phyloP scores from a whole-genome alignment of 30 jellyfish, hydroid and myxozoan genomes.

The Nemopilema nomurai region DNA sequence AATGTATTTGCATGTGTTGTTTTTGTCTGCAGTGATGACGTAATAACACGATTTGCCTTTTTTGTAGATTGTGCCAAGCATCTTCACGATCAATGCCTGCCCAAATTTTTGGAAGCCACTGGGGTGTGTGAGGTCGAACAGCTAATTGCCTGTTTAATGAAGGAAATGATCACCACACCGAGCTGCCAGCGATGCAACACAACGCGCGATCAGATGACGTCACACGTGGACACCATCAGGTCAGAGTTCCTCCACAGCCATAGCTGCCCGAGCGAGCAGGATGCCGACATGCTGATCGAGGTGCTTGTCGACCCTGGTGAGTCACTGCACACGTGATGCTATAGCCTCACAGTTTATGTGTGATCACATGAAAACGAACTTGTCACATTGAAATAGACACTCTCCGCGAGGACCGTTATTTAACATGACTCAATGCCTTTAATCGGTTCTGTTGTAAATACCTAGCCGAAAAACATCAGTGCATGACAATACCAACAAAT shows the following conservation, averaged over 20 bases:
- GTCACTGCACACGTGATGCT: no score
- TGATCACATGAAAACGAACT: no score
- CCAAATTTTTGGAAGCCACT: constrained; percentile 23
- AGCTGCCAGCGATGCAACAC: constrained; percentile 12
- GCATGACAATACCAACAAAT: no score
- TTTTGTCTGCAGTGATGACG: no score
- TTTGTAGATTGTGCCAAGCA: constrained; percentile 48
- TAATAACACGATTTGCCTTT: not conserved
- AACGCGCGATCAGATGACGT: constrained; percentile 6
- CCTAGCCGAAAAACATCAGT: no score
- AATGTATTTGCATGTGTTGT: no score
- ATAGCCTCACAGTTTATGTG: not conserved
- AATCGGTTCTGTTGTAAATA: no score
- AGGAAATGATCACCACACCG: constrained; percentile 35
- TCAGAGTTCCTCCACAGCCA: constrained; percentile 36
- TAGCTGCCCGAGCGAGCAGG: constrained; percentile 61
- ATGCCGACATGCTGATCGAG: constrained; percentile 33
- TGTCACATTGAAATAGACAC: no score
- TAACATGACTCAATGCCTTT: no score
- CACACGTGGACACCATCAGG: constrained; percentile 19
- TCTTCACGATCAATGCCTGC: constrained; percentile 32
- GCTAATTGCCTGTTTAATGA: constrained; percentile 44
- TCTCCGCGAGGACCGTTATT: no score
- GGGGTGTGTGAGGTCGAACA: constrained; percentile 49
- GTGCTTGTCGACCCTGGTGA: constrained; percentile 44